Evolutionary conservation across 1,140 invertebrate species (phyloP), one percentile per base, ranked within the genome.

Genomic region (Calliopsis andreniformis): DNA sequence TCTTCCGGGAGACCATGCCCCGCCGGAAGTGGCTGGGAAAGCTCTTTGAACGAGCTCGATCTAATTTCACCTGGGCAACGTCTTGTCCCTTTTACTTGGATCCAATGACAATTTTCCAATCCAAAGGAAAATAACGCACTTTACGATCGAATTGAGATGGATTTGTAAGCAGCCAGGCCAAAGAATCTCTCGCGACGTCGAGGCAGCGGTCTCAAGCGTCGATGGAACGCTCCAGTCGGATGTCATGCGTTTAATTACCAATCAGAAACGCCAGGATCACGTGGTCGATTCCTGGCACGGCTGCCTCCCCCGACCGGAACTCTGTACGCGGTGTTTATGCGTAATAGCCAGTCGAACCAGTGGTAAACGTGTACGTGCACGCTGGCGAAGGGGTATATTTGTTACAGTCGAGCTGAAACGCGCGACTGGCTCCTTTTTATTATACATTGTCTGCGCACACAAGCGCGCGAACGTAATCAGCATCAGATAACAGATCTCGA

Each of bases 241-340:
- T 84, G 76, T 86, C 82, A 82, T 79, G 85, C 85, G 84, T 86
- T 86, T 86, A 86, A 86, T 86, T 84, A 86, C 75, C 79, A 82
- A 86, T 86, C 84, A 84, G 85, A 86, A 63, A 84, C 84, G 84
- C 76, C 76, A 81, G 82, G 79, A 72, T 86, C 79, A 79, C 80
- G 75, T 85, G 78, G 83, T 73, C 73, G 73, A 85, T 78, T 80
- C 68, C 58, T 55, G 39, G n/a, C 71, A 20, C 23, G 51, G 12
- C 35, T n/a, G 25, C 35, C 51, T 56, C 58, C 39, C 51, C 76
- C 45, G 64, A 45, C 70, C 76, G 76, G 79, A 82, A 85, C 78
- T 82, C 66, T 58, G 47, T 62, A 77, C 63, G 66, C 55, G 62
- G 79, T 51, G 58, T 49, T 67, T 68, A 56, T 59, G 73, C 43